Conservation (phyloP, 1,140 invertebrate species). For the Drosophila arawakana region DNA sequence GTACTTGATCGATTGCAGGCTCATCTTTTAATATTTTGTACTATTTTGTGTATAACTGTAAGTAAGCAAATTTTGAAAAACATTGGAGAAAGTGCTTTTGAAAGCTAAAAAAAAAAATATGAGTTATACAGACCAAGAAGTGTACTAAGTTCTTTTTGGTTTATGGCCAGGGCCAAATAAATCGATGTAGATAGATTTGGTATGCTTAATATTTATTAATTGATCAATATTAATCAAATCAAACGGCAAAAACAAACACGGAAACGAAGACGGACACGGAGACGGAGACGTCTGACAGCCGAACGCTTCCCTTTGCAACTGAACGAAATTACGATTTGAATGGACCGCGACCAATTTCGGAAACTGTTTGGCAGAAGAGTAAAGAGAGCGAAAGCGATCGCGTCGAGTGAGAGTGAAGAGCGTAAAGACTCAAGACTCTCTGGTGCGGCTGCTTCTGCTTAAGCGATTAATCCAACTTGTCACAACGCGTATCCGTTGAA, state of each 20-base stretch:
- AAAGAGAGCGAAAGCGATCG: background rate
- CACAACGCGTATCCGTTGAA: constrained; percentile 52
- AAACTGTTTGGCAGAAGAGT: constrained; percentile 44
- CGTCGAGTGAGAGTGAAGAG: constrained; percentile 9
- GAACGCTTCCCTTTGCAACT: constrained; percentile 67
- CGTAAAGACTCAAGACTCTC: background rate
- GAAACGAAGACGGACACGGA: background rate
- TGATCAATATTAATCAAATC: constrained; percentile 67
- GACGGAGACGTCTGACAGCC: constrained; percentile 55
- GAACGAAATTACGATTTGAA: constrained; percentile 49
- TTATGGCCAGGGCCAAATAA: constrained; percentile 24
- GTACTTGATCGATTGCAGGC: constrained; percentile 92
- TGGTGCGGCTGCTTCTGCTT: constrained; percentile 29
- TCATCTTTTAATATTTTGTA: constrained; percentile 64
- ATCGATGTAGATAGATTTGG: constrained; percentile 17
- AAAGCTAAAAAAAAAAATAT: background rate
- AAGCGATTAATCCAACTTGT: constrained; percentile 69
- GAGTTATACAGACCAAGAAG: background rate
- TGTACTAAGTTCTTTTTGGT: background rate
- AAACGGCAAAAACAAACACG: constrained; percentile 30
- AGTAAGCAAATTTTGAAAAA: constrained; percentile 11
- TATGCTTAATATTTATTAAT: constrained; percentile 59
- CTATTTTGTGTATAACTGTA: constrained; percentile 37
- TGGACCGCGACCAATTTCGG: constrained; percentile 51
- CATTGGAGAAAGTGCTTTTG: constrained; percentile 9